phyloP scores from a whole-genome alignment of 2,797 vertebrate species.

The Acanthiza pusilla region DNA sequence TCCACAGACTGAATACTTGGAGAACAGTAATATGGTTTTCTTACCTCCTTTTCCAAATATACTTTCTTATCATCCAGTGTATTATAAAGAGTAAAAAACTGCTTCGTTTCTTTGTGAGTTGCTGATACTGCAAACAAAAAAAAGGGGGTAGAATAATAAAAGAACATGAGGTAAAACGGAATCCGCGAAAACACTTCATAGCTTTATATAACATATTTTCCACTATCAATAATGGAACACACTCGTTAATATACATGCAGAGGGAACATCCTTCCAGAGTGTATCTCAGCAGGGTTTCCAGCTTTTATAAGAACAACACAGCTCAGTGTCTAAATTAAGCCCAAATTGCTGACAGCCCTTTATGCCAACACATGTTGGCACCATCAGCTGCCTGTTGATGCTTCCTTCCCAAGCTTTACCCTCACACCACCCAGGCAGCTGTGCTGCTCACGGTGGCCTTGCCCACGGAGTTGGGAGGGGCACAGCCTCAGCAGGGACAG shows the following conservation, averaged over 20 bases:
- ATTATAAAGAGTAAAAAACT: constrained; percentile 98
- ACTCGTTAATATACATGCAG: not conserved
- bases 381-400: not conserved
- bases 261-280: not conserved
- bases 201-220: not conserved
- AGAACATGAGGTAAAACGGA: not conserved
- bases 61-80: constrained; percentile 98
- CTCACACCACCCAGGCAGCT: not conserved
- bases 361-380: not conserved
- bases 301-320: not conserved
- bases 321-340: not conserved
- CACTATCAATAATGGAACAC: not conserved
- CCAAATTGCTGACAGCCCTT: not conserved
- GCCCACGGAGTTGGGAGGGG: not conserved
- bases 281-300: not conserved
- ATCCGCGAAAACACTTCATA: not conserved
- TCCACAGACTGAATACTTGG: not conserved
- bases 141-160: not conserved
- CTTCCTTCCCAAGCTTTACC: not conserved
- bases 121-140: constrained; percentile 84
- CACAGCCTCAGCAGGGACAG: not conserved
- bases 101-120: constrained; percentile 98
- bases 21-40: not conserved
- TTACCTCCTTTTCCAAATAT: constrained; percentile 97
- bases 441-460: not conserved